phyloP scores from a whole-genome alignment of 2,113 vertebrate genomes.

The Taxidea taxus region DNA sequence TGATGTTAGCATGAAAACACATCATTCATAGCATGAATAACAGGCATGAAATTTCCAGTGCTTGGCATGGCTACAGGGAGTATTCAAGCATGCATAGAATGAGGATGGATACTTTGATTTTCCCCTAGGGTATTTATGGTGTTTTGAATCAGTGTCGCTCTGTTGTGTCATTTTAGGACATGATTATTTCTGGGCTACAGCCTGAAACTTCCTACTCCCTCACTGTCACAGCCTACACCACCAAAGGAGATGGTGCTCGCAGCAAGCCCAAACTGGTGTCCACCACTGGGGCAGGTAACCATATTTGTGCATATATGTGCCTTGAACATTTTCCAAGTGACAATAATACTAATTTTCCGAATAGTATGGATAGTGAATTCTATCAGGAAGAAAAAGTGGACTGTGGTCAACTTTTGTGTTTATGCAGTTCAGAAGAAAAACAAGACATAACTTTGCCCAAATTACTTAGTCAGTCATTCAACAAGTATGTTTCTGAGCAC shows the following conservation, averaged over 20 bases:
- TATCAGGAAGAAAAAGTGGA: background rate
- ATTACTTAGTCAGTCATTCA: background rate
- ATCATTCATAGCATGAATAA: constrained; percentile 11
- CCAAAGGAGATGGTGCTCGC: constrained; percentile 98
- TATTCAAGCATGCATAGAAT: background rate
- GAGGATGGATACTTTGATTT: rapidly evolving
- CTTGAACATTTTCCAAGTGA: background rate
- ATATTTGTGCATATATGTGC: background rate
- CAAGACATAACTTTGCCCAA: background rate
- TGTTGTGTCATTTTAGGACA: constrained; percentile 88
- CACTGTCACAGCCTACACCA: constrained; percentile 97
- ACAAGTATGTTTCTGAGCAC: background rate
- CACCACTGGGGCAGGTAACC: constrained; percentile 96
- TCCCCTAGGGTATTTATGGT: background rate
- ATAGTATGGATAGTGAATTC: background rate
- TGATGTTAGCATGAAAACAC: constrained; percentile 8
- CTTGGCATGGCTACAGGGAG: constrained; percentile 65
- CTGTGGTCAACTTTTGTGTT: background rate
- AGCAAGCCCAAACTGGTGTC: constrained; percentile 97
- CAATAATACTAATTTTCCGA: background rate
- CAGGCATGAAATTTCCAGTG: constrained; percentile 42
- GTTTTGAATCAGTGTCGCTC: constrained; percentile 30
- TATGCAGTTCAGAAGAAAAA: background rate
- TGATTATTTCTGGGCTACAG: constrained; percentile 94
- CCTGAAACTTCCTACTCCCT: constrained; percentile 97